Evolutionary conservation across 1,140 invertebrate genomes (phyloP).

Genomic region (Heterodera carotae): DNA sequence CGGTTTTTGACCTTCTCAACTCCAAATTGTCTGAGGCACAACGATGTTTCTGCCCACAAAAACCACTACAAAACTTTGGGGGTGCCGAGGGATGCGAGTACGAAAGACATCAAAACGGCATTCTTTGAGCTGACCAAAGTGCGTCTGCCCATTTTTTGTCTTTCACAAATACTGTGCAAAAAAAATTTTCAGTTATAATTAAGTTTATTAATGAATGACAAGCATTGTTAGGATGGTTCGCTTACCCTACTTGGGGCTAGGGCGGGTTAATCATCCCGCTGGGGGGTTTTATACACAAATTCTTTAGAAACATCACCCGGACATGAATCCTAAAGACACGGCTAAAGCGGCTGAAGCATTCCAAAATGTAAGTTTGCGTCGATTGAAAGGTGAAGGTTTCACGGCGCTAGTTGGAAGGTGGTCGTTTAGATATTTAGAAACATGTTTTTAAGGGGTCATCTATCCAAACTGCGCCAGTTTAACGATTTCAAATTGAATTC

Average conservation of each 20-base stretch:
- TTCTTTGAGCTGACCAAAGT: slow-evolving; percentile 82
- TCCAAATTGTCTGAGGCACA: slow-evolving; percentile 2
- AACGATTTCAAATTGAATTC: too few relatives aligned
- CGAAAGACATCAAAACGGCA: slow-evolving; percentile 82
- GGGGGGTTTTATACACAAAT: too few relatives aligned
- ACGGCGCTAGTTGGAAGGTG: not conserved
- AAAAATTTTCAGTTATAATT: too few relatives aligned
- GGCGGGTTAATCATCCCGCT: too few relatives aligned
- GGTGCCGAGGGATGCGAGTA: slow-evolving; percentile 74
- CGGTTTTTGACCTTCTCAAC: not conserved
- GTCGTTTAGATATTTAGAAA: slow-evolving; percentile 25
- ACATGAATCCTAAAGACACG: slow-evolving; percentile 75
- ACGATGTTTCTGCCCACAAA: slow-evolving; percentile 5
- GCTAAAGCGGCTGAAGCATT: slow-evolving; percentile 53
- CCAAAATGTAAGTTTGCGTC: slow-evolving; percentile 42
- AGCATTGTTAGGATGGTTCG: too few relatives aligned
- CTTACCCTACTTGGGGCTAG: too few relatives aligned
- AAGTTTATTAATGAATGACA: too few relatives aligned
- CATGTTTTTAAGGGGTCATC: too few relatives aligned
- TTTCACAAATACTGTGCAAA: too few relatives aligned
- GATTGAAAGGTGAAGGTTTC: not conserved
- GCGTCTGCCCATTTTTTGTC: not conserved
- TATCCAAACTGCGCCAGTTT: too few relatives aligned
- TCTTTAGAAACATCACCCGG: slow-evolving; percentile 77
- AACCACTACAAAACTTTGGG: slow-evolving; percentile 79